Evolutionary conservation across 2,888 invertebrate genomes (phyloP).

Genomic region (Parasteatoda lunata): DNA sequence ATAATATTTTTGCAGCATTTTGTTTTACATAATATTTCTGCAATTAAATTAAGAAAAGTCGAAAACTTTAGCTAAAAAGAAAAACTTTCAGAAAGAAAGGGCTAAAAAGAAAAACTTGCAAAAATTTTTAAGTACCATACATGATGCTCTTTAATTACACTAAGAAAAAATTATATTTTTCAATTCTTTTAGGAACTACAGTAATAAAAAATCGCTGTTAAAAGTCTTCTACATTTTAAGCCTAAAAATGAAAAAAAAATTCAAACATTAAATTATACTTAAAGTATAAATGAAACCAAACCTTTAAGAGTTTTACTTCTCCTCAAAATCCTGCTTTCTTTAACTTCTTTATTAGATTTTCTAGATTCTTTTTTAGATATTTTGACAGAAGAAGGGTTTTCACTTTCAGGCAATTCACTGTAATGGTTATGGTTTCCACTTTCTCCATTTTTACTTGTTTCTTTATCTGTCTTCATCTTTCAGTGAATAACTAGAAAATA

Average conservation of each 20-base stretch:
- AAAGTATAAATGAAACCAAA: background rate
- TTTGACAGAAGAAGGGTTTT: slow-evolving; percentile 45
- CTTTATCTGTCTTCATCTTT: slow-evolving; percentile 46
- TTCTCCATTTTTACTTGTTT: slow-evolving; percentile 18
- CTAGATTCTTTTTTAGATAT: slow-evolving; percentile 22
- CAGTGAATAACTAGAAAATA: background rate
- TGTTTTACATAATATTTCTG: no score
- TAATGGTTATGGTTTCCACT: slow-evolving; percentile 28
- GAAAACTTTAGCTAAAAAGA: no score
- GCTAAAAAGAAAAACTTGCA: no score
- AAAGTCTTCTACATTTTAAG: no score
- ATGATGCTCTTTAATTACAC: background rate
- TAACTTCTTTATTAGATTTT: slow-evolving; percentile 43
- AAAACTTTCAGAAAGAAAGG: no score
- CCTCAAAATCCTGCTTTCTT: slow-evolving; percentile 33
- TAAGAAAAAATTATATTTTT: background rate
- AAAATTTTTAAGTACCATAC: no score
- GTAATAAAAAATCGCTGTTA: no score
- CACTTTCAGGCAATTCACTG: slow-evolving; percentile 50
- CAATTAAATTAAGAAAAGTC: no score
- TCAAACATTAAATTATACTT: no score
- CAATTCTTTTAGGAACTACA: background rate
- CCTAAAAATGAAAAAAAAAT: no score
- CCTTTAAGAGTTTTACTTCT: slow-evolving; percentile 51
- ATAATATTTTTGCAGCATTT: no score